Evolutionary conservation across 2,797 vertebrate species (phyloP), one percentile per base, ranked within the genome.

Genomic region (Catostomus latipinnis): DNA sequence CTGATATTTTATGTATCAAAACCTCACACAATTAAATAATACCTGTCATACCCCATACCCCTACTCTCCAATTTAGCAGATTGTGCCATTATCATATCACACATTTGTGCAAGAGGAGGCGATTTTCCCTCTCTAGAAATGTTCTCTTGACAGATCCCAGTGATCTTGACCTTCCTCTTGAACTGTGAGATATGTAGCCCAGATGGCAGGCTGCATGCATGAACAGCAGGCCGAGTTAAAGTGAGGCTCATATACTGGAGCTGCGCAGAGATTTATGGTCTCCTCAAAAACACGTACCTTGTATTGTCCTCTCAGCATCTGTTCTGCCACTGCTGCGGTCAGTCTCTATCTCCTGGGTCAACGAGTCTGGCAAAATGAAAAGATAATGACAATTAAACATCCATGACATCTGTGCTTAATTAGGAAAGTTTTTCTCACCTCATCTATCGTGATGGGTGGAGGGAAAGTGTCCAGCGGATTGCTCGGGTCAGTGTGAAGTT

Each of bases 251-350:
- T 94, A 96, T 88, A 91, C 83, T 87, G 84, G 89, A 93, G 94
- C 93, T 87, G 92, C 92, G 95, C 93, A 92, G 94, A 98, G 96
- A 98, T 98, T 98, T 98, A 98, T 98, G 93, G 96, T 95, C 95
- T 95, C 95, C 95, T 97, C 95, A 95, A 94, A 95, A 93, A 95
- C 95, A 95, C 95, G 94, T 98, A 99, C 97, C 98, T 99, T 99
- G 98, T 98, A 99, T 98, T 98, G 98, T 98, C 97, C 98, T 99
- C 96, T 99, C 98, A 96, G 98, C 97, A 98, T 99, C 98, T 98
- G 98, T 97, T 98, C 98, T 97, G 94, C 96, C 95, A 94, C 96
- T 96, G 88, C 96, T 96, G 95, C 97, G 98, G 96, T 99, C 98
- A 96, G 96, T 96, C 95, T 99, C 98, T 95, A 99, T 97, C 96